Conservation (phyloP, 2,113 vertebrate species). For the Ia io region DNA sequence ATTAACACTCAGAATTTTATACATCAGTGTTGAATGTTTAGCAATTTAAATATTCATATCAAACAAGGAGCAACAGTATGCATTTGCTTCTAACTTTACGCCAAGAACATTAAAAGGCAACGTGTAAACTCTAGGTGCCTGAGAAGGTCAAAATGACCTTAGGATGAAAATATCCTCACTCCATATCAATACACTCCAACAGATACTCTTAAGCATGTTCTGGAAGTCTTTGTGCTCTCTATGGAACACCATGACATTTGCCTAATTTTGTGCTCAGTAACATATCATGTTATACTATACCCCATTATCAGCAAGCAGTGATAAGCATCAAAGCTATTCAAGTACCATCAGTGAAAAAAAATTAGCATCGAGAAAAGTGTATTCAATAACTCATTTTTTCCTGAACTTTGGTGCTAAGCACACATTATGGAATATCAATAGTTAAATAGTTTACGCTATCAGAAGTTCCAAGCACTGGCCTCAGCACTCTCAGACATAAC, state of each 20-base stretch:
- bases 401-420: not conserved
- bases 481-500: not conserved
- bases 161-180: slow-evolving; percentile 5
- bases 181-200: not conserved
- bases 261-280: slow-evolving; percentile 3
- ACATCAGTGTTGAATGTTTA: not conserved
- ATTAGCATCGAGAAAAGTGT: not conserved
- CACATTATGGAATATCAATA: not conserved
- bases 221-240: not conserved
- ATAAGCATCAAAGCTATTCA: not conserved
- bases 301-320: not conserved
- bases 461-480: not conserved
- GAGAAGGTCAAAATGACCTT: slow-evolving; percentile 29
- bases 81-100: not conserved
- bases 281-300: not conserved
- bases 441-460: not conserved
- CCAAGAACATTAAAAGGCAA: not conserved
- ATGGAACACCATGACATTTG: slow-evolving; percentile 2
- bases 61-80: not conserved
- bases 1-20: not conserved
- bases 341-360: not conserved
- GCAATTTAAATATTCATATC: not conserved
- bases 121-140: not conserved
- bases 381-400: not conserved
- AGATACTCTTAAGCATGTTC: not conserved